Base-by-base conservation (phyloP, 2,797 vertebrate species). In the Pygocentrus nattereri region DNA sequence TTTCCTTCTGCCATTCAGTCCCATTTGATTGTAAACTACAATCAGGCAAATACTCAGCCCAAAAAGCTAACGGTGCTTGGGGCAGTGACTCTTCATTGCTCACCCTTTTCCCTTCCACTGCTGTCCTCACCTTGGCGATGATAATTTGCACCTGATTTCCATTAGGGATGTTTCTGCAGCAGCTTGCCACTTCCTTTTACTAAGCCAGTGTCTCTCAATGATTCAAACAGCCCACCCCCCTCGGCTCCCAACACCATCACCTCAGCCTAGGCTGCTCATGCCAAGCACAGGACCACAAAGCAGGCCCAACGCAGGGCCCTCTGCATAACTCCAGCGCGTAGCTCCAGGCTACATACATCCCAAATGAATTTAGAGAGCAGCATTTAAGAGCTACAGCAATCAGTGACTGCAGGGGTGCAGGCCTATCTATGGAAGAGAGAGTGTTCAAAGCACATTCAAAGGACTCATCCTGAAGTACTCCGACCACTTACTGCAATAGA, bases 141-240 rank as follows among this genome's bases (percentile, higher is more conserved):
- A 83, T 87, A 25, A 87, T 88, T 84, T 89, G 79, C 82, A 83
- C 78, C 80, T 86, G 76, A 85, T 85, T 88, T 88, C 87, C 78
- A 88, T 88, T 85, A 84, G 78, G 56, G 79, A 64, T 79, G 81
- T 84, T 85, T 84, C 52, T 77, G 67, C 83, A 68, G 82, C 82
- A 81, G 78, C 78, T 62, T 50, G 54, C 73, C 82, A 56, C 75
- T 74, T 79, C 80, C 79, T 79, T 87, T 87, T 86, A 79, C 74
- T 64, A 73, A 85, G 68, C 79, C 31, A 61, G 52, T 44, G 49
- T 76, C 81, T 79, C 13, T 38, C 77, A 50, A 34, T 16, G 56
- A 34, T 31, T 15, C 64, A 59, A 13, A 15, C 15, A 52, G 18
- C 30, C 19, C 38, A 30, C 38, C 13, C 18, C 16, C 25, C 38